These are phyloP conservation scores for Dexiosoma caninum DNA, from an alignment of 2,888 invertebrate genomes.

Conservation along the genomic window DNA sequence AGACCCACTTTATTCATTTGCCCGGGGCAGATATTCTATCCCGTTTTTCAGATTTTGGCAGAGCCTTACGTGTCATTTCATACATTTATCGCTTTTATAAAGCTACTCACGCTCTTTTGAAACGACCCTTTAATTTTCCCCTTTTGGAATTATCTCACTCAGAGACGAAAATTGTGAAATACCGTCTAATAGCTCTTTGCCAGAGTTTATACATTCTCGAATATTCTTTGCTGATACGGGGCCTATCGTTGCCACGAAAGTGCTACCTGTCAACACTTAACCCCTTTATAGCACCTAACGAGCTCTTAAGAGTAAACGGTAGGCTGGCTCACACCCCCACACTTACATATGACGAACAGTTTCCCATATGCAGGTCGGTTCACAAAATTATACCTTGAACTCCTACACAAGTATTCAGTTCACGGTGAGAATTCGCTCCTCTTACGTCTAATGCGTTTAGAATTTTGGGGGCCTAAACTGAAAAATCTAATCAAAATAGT, in stretches of 20 bases:
- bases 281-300: neutral
- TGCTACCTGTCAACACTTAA: neutral
- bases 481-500: neutral
- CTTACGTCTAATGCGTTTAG: neutral
- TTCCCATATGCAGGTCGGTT: neutral
- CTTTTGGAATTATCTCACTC: neutral
- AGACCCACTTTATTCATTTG: too few species aligned
- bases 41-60: neutral
- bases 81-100: slow-evolving; percentile 15
- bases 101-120: neutral
- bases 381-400: neutral
- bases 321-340: neutral
- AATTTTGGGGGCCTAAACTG: neutral
- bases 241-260: neutral
- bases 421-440: neutral
- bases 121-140: neutral
- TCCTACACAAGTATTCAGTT: neutral
- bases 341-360: neutral
- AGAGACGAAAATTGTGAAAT: neutral
- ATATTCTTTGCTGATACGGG: neutral
- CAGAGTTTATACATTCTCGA: neutral
- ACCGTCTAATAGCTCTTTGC: neutral
- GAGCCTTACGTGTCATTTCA: neutral
- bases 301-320: neutral
- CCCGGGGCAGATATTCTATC: too few species aligned